Evolutionary conservation across 2,113 vertebrate species (phyloP), one percentile per base, ranked within the genome.

Genomic region (Trochalopteron elliotii): DNA sequence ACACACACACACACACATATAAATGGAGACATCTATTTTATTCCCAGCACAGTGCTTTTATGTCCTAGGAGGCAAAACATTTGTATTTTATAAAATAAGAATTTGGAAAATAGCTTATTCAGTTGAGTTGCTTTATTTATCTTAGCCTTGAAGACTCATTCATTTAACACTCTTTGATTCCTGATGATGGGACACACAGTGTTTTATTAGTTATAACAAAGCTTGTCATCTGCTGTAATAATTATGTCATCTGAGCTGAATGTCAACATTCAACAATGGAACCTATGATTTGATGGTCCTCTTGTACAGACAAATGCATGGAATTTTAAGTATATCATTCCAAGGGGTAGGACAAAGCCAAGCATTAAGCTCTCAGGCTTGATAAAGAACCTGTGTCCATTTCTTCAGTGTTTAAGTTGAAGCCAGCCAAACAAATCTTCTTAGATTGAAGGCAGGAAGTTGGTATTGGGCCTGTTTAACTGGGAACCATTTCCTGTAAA

Each of bases 401-500:
- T 93, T 77, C 56, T 95, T 83, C 83, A 81, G 25, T 90, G 77
- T 96, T 96, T 84, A 92, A 90, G 45, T 82, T 90, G 77, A 90
- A 93, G 37, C 60, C 56, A 86, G 39, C 53, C 69, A 75, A 85
- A 88, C 75, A 91, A 87, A 72, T 93, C 83, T 27, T 86, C 47
- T 83, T 74, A 53, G 52, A 82, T 92, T 81, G 61, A 86, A 92
- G 64, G 52, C 92, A 96, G 95, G 93, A 96, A 96, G 83, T 94
- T 93, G 88, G 80, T 90, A 75, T 42, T 87, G 53, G 55, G 10
- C 84, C 93, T 96, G 67, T 97, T 96, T 96, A 96, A 97, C 75
- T 91, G 86, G 49, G 81, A 96, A 59, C 87, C 83, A n/a, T 92
- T 92, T 96, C 61, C 90, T 96, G 53, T 97, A 95, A 96, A 96